Evolutionary conservation across 2,797 vertebrate species (phyloP), one percentile per base, ranked within the genome.

Genomic region (Anas acuta): DNA sequence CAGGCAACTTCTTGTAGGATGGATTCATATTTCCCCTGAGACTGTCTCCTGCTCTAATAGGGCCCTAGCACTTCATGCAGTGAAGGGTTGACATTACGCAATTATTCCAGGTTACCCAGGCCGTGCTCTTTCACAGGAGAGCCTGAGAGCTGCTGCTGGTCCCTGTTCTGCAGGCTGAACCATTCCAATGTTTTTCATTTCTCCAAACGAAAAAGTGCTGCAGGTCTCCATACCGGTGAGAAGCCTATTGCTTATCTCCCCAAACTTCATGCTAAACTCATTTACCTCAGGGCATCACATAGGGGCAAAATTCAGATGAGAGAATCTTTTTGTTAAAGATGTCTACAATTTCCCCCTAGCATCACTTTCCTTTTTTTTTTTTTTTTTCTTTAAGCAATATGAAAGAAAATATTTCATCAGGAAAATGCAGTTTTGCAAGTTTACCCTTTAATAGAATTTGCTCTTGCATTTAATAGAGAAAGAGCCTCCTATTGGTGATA

Each of bases 1-100:
- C 93, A 93, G 94, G 91, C 92, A 95, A 53, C 70, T 66, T 89
- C 69, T 61, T 75, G 51, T 88, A 89, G 69, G 25, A 65, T 71
- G 90, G 96, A 88, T 91, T 75, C 70, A 53, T 69, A 80, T 49
- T 74, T 9, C 75, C 72, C 89, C 32, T 39, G 67, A 57, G 53
- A 64, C 72, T 90, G 76, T 84, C 71, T 93, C 62, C 72, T 89
- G 70, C 90, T 84, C 47, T 57, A 69, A 61, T 62, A 84, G 85
- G 73, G 61, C 78, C 82, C 92, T 72, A 90, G 51, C 88, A 61
- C 54, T 92, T 95, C 35, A 74, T 84, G 87, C 91, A 60, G 7
- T 61, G 76, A 84, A 75, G 87, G 64, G n/a, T 77, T 56, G 73
- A 76, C 49, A 56, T 18, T 18, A 25, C 0, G 1, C 73, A 75